Percentiles rank a stretch among this genome's conserved stretches.
Evolutionary conservation across 2,113 vertebrate genomes (phyloP).

Genomic region (Hemibagrus wyckioides): DNA sequence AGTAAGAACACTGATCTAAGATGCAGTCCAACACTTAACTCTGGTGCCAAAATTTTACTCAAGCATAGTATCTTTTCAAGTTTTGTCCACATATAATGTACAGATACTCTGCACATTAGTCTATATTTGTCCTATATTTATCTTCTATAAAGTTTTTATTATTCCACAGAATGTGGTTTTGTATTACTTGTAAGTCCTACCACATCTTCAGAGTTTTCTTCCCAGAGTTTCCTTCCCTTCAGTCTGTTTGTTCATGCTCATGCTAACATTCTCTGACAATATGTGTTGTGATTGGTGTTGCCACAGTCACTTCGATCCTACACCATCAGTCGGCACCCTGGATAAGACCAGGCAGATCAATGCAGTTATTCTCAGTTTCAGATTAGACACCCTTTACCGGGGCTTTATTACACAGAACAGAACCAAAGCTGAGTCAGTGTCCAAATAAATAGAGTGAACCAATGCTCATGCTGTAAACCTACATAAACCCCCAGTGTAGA

Average conservation of each 20-base stretch:
- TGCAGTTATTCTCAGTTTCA: constrained; percentile 77
- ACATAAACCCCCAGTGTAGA: background rate
- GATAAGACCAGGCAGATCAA: constrained; percentile 72
- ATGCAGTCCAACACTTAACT: background rate
- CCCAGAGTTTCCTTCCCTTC: background rate
- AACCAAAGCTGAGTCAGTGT: constrained; percentile 9
- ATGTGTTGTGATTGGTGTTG: constrained; percentile 59
- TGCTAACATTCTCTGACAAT: constrained; percentile 28
- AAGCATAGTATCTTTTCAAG: background rate
- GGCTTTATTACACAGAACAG: constrained; percentile 63
- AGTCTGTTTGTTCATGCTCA: constrained; percentile 23
- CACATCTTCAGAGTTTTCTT: constrained; percentile 4
- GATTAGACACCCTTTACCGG: constrained; percentile 68
- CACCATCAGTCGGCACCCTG: constrained; percentile 62
- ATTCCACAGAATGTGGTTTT: background rate
- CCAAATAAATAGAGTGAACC: background rate
- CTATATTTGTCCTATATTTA: background rate
- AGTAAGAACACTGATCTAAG: background rate
- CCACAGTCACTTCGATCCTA: constrained; percentile 62
- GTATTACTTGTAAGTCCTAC: background rate
- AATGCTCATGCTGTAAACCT: background rate
- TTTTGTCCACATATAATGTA: background rate
- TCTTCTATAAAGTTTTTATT: background rate
- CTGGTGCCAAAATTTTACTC: background rate
- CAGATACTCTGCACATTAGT: background rate